Conservation (phyloP, 2,797 vertebrate species). For the Falco berigora region DNA sequence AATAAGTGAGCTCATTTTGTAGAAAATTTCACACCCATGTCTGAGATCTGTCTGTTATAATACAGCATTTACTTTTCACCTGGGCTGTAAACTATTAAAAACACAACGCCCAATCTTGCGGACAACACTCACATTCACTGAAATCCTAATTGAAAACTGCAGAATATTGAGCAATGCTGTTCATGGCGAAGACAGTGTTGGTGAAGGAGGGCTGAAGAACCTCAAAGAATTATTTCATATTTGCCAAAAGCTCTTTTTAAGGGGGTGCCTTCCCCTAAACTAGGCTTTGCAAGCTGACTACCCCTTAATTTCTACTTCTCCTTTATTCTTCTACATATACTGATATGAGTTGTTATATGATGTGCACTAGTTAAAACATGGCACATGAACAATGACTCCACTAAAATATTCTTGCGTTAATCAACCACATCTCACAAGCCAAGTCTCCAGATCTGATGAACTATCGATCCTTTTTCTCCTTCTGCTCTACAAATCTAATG, state of each 20-base stretch:
- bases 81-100: slow-evolving; percentile 27
- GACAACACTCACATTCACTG: slow-evolving; percentile 32
- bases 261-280: background rate
- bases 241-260: background rate
- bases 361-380: background rate
- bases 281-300: background rate
- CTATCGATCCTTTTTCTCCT: background rate
- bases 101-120: background rate
- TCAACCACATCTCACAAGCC: background rate
- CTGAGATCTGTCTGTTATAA: background rate
- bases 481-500: background rate
- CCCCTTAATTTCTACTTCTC: background rate
- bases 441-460: background rate
- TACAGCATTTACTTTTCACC: slow-evolving; percentile 15
- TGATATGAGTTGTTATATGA: background rate
- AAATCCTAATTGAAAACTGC: background rate
- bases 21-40: background rate
- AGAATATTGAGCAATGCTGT: background rate
- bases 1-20: slow-evolving; percentile 32
- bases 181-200: background rate
- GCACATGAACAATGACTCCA: background rate
- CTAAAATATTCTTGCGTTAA: background rate
- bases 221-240: background rate
- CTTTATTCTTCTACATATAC: background rate
- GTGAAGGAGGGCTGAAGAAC: background rate